phyloP scores from a whole-genome alignment of 2,113 vertebrate genomes.

The Ibidorhyncha struthersii region DNA sequence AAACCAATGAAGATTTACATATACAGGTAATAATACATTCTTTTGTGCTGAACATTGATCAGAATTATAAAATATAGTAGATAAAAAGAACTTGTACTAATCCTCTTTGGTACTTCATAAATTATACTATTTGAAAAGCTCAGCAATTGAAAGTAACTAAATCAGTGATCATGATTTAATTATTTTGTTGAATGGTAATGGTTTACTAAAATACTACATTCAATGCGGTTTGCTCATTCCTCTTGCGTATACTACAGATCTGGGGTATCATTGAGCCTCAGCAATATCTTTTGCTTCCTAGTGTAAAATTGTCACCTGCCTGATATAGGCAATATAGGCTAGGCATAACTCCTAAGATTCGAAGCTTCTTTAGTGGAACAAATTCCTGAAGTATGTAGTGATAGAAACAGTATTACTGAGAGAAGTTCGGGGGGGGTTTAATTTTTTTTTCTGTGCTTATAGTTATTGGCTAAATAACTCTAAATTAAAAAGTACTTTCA shows the following conservation, averaged over 20 bases:
- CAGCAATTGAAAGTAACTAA: neutral
- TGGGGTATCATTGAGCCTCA: neutral
- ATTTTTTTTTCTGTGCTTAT: neutral
- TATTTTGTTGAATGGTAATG: neutral
- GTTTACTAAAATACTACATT: neutral
- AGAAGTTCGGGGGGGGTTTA: too few relatives aligned
- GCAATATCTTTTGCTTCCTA: neutral
- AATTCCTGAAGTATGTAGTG: neutral
- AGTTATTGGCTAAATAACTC: neutral
- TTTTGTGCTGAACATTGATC: neutral
- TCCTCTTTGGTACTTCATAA: neutral
- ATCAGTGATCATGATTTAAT: neutral
- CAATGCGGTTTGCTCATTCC: neutral
- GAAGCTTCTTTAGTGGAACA: neutral
- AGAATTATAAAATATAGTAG: neutral
- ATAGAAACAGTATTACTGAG: neutral
- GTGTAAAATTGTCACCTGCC: neutral
- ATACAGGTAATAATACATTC: constrained; percentile 74
- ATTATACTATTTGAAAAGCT: neutral
- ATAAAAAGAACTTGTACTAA: neutral
- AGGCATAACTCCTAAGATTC: neutral
- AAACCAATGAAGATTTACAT: constrained; percentile 83
- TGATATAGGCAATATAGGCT: neutral
- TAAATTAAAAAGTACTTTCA: neutral
- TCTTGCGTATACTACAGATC: neutral